Evolutionary conservation across 2,113 vertebrate species (phyloP).

Genomic region (Tragulus kanchil): DNA sequence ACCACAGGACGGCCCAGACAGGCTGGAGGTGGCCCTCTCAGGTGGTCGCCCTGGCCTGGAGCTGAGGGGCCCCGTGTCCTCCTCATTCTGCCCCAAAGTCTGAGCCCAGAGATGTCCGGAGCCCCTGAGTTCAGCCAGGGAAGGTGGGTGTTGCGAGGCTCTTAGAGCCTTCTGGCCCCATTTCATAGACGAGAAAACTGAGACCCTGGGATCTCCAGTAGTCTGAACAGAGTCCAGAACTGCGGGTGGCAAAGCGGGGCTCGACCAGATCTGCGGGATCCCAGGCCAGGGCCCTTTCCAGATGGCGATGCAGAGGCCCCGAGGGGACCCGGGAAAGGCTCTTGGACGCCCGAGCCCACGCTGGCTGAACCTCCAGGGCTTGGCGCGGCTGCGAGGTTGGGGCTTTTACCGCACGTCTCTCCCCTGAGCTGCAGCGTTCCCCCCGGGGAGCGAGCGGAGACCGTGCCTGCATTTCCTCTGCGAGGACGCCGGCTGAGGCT

Average conservation of each 20-base stretch:
- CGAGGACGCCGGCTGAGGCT: background rate
- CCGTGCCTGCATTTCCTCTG: background rate
- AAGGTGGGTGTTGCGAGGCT: accelerated
- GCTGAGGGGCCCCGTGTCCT: accelerated
- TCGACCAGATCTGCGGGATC: background rate
- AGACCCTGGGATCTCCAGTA: background rate
- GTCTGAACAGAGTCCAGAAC: background rate
- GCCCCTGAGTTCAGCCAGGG: background rate
- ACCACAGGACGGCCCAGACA: background rate
- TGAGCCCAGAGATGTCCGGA: background rate
- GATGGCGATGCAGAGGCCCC: background rate
- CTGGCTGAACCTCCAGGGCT: background rate
- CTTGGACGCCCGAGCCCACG: accelerated
- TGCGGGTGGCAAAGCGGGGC: accelerated
- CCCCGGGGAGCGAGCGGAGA: accelerated
- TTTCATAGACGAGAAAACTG: background rate
- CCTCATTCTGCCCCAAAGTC: background rate
- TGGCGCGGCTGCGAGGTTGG: background rate
- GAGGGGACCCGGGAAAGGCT: background rate
- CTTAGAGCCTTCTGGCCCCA: background rate
- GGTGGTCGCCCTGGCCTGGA: background rate
- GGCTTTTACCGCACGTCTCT: accelerated
- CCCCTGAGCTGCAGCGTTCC: background rate
- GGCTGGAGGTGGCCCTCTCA: accelerated
- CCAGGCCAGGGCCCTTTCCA: background rate